Evolutionary conservation across 2,888 invertebrate species (phyloP).

Genomic region (Glyphotaelius pellucidus): DNA sequence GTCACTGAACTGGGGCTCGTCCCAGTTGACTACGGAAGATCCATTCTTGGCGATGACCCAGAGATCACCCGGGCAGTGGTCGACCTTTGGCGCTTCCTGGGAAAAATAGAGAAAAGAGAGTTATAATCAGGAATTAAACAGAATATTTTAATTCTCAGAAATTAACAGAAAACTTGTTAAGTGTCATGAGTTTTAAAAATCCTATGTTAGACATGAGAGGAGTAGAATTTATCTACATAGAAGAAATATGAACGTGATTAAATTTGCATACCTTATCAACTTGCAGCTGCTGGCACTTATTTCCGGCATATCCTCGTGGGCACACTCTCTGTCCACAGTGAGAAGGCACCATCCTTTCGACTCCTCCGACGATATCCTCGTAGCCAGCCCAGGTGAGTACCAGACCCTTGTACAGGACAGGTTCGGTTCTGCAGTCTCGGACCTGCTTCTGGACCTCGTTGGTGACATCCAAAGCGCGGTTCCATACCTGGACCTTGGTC

Average conservation of each 20-base stretch:
- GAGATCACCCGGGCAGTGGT: constrained; percentile 94
- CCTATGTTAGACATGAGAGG: not conserved
- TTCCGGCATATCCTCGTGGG: constrained; percentile 90
- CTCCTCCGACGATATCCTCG: constrained; percentile 91
- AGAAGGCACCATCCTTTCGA: constrained; percentile 93
- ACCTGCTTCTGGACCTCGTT: constrained; percentile 96
- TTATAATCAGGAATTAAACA: not conserved
- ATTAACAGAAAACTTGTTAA: not conserved
- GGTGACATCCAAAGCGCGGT: constrained; percentile 92
- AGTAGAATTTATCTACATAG: constrained; percentile 3
- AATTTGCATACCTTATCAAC: constrained; percentile 82
- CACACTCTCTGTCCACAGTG: constrained; percentile 94
- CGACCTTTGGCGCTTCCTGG: constrained; percentile 87
- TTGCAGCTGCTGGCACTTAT: constrained; percentile 89
- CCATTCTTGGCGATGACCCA: constrained; percentile 97
- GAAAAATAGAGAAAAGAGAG: not conserved
- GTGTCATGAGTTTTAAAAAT: not conserved
- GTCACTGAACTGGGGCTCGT: constrained; percentile 93
- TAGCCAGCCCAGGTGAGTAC: constrained; percentile 96
- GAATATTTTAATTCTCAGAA: not conserved
- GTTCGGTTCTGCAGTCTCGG: constrained; percentile 93
- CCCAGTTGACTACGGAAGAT: constrained; percentile 93
- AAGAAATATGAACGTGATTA: not conserved
- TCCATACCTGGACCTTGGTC: constrained; percentile 97
- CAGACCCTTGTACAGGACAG: constrained; percentile 90